Evolutionary conservation across 2,113 vertebrate genomes (phyloP).

Genomic region (Lasiurus borealis): DNA sequence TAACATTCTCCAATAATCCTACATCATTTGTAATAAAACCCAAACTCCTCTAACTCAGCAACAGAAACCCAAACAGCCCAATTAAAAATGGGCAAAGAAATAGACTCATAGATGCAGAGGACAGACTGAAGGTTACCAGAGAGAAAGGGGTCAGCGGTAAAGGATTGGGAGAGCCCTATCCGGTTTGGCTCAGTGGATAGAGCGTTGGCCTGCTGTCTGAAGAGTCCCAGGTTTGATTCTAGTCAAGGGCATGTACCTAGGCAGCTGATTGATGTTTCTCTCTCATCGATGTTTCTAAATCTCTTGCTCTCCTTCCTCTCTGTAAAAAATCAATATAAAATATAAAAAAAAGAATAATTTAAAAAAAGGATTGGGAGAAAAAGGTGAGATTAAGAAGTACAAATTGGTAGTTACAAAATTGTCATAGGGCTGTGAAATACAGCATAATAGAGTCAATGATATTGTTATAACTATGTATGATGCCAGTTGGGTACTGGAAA

Average conservation of each 20-base stretch:
- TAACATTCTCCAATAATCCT: not conserved
- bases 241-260: too few relatives aligned
- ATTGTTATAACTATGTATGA: not conserved
- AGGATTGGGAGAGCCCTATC: too few relatives aligned
- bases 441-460: not conserved
- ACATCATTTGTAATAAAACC: not conserved
- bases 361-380: not conserved
- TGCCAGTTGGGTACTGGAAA: not conserved
- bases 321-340: too few relatives aligned
- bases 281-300: too few relatives aligned
- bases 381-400: not conserved
- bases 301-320: too few relatives aligned
- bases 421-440: not conserved
- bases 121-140: not conserved
- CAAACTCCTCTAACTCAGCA: not conserved
- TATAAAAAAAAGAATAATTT: too few relatives aligned
- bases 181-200: too few relatives aligned
- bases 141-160: not conserved
- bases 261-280: too few relatives aligned
- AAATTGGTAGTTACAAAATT: not conserved
- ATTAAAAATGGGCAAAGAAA: not conserved
- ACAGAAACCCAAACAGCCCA: not conserved
- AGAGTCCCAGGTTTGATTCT: too few relatives aligned
- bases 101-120: not conserved
- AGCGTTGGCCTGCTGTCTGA: too few relatives aligned